phyloP scores from a whole-genome alignment of 2,113 vertebrate species.

The Acrocephalus kingi region DNA sequence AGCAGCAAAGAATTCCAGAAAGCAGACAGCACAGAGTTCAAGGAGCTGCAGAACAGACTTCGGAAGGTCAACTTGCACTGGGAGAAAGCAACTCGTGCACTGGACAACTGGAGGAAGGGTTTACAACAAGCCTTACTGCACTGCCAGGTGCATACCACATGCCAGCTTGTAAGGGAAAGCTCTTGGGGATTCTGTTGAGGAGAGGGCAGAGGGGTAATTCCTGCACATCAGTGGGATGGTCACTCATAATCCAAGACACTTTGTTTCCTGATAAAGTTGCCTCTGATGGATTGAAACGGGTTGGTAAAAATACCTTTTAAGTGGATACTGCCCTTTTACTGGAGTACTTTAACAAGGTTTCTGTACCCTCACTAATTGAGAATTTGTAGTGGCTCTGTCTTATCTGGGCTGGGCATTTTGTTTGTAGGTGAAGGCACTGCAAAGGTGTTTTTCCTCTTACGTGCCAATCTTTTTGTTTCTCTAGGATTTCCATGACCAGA shows the following conservation, averaged over 20 bases:
- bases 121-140: slow-evolving; percentile 80
- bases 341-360: not conserved
- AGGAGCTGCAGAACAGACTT: slow-evolving; percentile 79
- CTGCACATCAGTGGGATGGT: not conserved
- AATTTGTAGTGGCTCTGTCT: not conserved
- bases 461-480: not conserved
- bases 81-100: slow-evolving; percentile 72
- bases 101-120: slow-evolving; percentile 81
- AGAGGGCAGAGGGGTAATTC: not conserved
- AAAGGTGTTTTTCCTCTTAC: not conserved
- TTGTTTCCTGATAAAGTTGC: not conserved
- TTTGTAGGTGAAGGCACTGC: not conserved
- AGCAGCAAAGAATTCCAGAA: slow-evolving; percentile 79
- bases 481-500: slow-evolving; percentile 89
- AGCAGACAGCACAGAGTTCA: slow-evolving; percentile 68
- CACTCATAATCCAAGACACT: not conserved
- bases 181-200: not conserved
- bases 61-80: slow-evolving; percentile 81
- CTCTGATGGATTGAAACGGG: not conserved
- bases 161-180: not conserved
- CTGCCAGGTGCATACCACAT: slow-evolving; percentile 80
- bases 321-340: not conserved
- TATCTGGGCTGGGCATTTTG: not conserved
- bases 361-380: not conserved
- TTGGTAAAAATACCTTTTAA: not conserved